Evolutionary conservation across 2,888 invertebrate species (phyloP), one percentile per base, ranked within the genome.

Genomic region (Coelopa pilipes): DNA sequence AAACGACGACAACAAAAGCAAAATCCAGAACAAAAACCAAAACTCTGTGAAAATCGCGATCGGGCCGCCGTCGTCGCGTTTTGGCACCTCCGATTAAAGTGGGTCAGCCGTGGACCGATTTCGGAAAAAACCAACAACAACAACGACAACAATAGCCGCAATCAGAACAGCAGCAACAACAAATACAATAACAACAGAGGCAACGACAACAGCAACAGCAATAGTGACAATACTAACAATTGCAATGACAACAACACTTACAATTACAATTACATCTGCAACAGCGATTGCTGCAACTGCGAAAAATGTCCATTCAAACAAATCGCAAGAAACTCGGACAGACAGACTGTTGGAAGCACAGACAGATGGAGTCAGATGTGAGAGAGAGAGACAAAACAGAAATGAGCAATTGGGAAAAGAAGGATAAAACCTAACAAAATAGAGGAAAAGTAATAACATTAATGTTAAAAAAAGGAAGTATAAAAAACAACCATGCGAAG

Each of bases 71-170:
- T 34, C 34, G 34, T 34, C 34, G 57, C 57, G 24, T 59, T 59
- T 59, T 59, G 57, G 24, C 57, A 59, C 57, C 24, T 59, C n/a
- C 21, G n/a, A n/a, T 59, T 19, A 19, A 59, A 59, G 57, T 59
- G 57, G 57, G 57, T 59, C 57, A 59, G 19, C 57, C 57, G 57
- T 59, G 57, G 24, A 59, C 57, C 57, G 19, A 59, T 59, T 59
- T 59, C 21, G 24, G 57, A 34, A 34, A n/a, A 17, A 59, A 59
- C 57, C 17, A 59, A n/a, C 57, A 59, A 59, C 57, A 59, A 59
- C 21, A 57, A 57, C 17, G 17, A 57, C 17, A 57, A 12, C 57
- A 59, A 59, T 10, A 59, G 7, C 7, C 2, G 7, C 34, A 34
- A 34, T 7, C 7, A 34, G 4, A 34, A 34, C 7, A 34, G 7